A percentile compares a stretch with the other conserved stretches of the same genome.
phyloP scores from a whole-genome alignment of 1,140 invertebrate species.

The Heliconius hewitsoni region DNA sequence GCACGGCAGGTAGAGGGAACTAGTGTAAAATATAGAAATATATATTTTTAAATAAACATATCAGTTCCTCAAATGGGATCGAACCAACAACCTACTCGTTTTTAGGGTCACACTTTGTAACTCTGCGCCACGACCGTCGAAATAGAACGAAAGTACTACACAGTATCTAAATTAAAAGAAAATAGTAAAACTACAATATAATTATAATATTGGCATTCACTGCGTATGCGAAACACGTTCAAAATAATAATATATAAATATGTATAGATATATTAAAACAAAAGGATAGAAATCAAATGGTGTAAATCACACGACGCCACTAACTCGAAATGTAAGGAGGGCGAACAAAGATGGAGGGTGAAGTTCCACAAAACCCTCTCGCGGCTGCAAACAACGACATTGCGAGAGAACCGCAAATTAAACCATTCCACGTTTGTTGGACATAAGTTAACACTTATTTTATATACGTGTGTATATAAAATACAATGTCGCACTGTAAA shows the following conservation, averaged over 20 bases:
- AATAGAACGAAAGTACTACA: not conserved
- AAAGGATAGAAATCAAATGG: slow-evolving; percentile 36
- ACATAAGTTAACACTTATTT: slow-evolving; percentile 20
- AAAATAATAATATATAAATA: not conserved
- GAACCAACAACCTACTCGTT: no score
- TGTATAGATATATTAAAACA: not conserved
- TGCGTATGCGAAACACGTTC: not conserved
- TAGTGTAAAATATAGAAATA: no score
- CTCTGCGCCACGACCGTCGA: no score
- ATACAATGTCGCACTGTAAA: not conserved
- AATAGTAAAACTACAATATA: not conserved
- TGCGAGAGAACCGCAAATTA: slow-evolving; percentile 58
- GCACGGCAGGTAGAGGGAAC: no score
- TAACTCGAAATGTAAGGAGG: slow-evolving; percentile 41
- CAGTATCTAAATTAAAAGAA: no score
- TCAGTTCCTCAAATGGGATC: no score
- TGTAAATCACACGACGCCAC: slow-evolving; percentile 45
- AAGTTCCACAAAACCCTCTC: slow-evolving; percentile 50
- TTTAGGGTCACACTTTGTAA: no score
- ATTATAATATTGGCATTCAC: not conserved
- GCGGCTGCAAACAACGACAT: slow-evolving; percentile 52
- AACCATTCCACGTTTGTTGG: slow-evolving; percentile 50
- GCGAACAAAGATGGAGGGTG: slow-evolving; percentile 46
- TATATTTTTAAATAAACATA: no score
- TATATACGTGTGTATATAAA: not conserved